Percentiles rank a stretch among this genome's conserved stretches.
These are phyloP conservation scores for Meles meles DNA, from an alignment of 2,113 vertebrate species.

Conservation along the genomic window DNA sequence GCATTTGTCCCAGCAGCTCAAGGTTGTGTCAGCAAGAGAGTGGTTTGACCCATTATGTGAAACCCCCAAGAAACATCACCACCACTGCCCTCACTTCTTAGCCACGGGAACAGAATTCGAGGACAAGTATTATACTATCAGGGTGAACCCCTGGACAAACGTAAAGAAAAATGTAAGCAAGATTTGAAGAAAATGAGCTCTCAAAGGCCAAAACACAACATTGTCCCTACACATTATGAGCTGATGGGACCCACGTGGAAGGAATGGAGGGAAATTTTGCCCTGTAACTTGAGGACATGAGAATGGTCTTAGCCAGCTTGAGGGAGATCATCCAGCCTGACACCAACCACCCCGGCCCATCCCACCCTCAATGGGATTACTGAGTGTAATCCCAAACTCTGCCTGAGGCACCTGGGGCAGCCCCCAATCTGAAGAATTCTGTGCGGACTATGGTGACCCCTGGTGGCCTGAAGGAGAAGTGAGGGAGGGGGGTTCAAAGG, in stretches of 20 bases:
- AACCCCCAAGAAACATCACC: too few relatives aligned
- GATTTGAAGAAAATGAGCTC: neutral
- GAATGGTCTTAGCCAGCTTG: neutral
- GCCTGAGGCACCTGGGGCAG: neutral
- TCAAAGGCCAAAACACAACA: neutral
- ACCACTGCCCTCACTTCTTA: neutral
- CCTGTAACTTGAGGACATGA: neutral
- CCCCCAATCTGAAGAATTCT: neutral
- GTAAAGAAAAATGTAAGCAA: neutral
- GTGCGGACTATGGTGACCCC: neutral
- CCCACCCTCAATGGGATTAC: too few relatives aligned
- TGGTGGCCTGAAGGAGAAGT: neutral
- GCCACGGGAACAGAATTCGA: neutral
- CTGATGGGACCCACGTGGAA: neutral
- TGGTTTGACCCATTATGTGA: neutral
- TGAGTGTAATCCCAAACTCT: neutral
- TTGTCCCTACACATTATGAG: neutral
- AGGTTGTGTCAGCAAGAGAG: neutral
- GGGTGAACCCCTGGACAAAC: neutral
- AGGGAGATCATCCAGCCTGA: neutral
- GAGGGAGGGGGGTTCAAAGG: neutral
- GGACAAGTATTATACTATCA: neutral
- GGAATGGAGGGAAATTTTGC: neutral
- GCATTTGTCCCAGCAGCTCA: neutral
- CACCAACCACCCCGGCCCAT: rapidly evolving